Base-by-base conservation (phyloP, 2,888 invertebrate species). In the Operophtera brumata region DNA sequence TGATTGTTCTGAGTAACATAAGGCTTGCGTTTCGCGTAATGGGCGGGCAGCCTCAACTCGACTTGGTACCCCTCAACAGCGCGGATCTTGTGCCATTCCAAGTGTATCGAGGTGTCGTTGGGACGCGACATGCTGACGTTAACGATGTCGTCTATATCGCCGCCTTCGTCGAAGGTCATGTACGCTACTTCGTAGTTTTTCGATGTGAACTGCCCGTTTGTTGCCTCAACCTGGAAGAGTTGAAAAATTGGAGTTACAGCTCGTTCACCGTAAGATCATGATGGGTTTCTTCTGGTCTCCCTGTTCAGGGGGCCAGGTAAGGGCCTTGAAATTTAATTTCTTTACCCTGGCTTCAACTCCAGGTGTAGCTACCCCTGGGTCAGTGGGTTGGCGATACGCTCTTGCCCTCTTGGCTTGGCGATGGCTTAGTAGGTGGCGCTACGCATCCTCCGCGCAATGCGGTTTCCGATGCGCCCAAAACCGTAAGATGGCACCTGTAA, bases 101-200 rank as follows among this genome's bases (percentile, higher is more conserved):
- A 71, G 0, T 79, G 84, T 0, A 94, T 91, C 0, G 91, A 84
- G 2, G 86, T 85, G 20, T 91, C 89, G 13, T 92, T 91, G 2
- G 81, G 75, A 0, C 85, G 83, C 1, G 82, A 67, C 26, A 92
- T 77, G 39, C 79, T 84, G 1, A 95, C 84, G 63, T 93, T 91
- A 40, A 87, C 82, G 0, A 95, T 85, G 9, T 90, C 86, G 59
- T 93, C 93, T 2, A 94, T 88, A 65, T 93, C 92, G 0, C 93
- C 92, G 10, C 92, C 87, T 0, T 92, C 92, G 67, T 94, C 94
- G 72, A 94, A 95, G 0, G 82, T 82, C 9, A 96, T 73, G 6
- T 81, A 87, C 6, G 86, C 85, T 1, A 92, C 87, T 11, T 91
- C 84, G 0, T 95, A 95, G 0, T 90, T 86, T 4, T 83, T 81